Evolutionary conservation across 30 jellyfish, hydroid and myxozoan species (phyloP), one percentile per base, ranked within the genome.

Genomic region (Aurelia sp.): DNA sequence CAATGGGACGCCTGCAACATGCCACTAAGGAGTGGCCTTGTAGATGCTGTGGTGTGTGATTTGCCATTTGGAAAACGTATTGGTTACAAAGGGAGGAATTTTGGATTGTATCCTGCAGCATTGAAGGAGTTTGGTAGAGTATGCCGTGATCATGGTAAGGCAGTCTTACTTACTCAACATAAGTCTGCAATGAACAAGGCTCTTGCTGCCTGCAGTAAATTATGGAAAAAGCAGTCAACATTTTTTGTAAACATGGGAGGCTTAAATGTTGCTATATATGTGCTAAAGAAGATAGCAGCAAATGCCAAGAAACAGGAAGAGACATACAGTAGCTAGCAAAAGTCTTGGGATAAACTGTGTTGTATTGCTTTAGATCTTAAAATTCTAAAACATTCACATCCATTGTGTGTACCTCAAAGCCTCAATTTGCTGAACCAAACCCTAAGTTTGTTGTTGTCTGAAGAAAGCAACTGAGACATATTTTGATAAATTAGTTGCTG

Each of bases 221-320:
- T 90, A 57, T 93, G 98, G 98, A 75, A 78, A 50, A 64, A 82
- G 71, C 78, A 75, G 37, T 84, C 80, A 60, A 81, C 85, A 27
- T 95, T 74, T 37, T 71, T 60, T 71, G 85, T 93, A 30, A 93
- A 88, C 41, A 93, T 93, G 98, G 98, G 98, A 6, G 98, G 98
- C 9, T 71, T 93, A n/a, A 93, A 93, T 62, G 98, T 87, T 50
- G 91, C 81, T 10, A 95, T 93, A 50, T 93, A 78, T 88, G 89
- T 93, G 37, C 66, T 93, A 30, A 65, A 71, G 64, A 79, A 90
- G 57, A 73, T 65, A 5, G 15, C 55, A 44, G 55, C 55, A 44
- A 44, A 7, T 44, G 15, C 1, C 55, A 44, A 44, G 55, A 44
- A 44, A 44, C 55, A 44, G 55, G 55, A 44, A 44, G 55, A 44